Evolutionary conservation across 2,797 vertebrate species (phyloP), one percentile per base, ranked within the genome.

Genomic region (Sparidentex hasta): DNA sequence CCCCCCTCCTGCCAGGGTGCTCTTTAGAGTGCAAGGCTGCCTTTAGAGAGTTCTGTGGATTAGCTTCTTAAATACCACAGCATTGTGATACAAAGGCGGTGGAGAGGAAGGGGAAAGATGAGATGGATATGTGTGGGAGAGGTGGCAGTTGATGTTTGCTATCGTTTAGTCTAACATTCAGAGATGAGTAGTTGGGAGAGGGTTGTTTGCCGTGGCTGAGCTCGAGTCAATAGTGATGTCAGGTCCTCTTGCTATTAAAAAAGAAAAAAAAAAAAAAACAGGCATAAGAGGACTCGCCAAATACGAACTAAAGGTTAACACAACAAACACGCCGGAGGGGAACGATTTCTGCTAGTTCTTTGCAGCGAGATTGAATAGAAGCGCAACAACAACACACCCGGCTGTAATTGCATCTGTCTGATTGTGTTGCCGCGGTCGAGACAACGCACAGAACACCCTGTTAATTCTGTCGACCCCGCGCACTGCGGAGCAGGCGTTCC

Each of bases 21-120:
- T 88, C 88, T 90, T 91, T 90, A 77, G 72, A 84, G 76, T 80
- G 82, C 80, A 80, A 7, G 17, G 46, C 66, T 38, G 54, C 72
- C 87, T 85, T 76, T 70, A 25, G 73, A 83, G 80, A 80, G 62
- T 59, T 78, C 63, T 64, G 48, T 3, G 17, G 74, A 85, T 87
- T 67, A 71, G 71, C 65, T 72, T 50, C 65, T 88, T 82, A 93
- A 94, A 94, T 91, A 91, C 65, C 88, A 93, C 79, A 17, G 69
- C 74, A 79, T 66, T 88, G 76, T 81, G 70, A 87, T 66, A 84
- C 25, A 62, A 23, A 21, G 56, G 65, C 25, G 38, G 61, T 46
- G 54, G 47, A 57, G 71, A 74, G 58, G 23, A 81, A 78, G 71
- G 33, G 29, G 71, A 29, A 62, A 61, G 70, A 41, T 59, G 80